A percentile compares a stretch with the other conserved stretches of the same genome.
Conservation (phyloP, 2,797 vertebrate species). For the Myiotriccus ornatus region DNA sequence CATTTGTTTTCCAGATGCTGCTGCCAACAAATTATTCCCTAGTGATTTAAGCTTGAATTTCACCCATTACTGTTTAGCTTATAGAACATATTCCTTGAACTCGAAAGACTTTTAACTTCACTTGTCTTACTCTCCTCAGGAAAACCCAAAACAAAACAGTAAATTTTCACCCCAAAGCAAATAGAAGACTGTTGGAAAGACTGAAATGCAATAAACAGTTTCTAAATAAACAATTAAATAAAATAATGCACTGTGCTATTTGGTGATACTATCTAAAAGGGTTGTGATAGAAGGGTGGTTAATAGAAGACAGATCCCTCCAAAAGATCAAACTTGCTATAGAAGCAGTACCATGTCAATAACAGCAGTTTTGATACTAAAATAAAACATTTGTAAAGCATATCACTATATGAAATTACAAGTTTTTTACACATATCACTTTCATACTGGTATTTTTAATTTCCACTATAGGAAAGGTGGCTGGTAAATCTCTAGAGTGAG, state of each 20-base stretch:
- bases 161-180: neutral
- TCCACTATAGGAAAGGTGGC: neutral
- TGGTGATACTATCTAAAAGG: neutral
- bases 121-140: neutral
- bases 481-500: neutral
- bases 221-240: neutral
- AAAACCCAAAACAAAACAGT: neutral
- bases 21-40: constrained; percentile 40
- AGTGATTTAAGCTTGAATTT: constrained; percentile 36
- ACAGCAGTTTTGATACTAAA: neutral
- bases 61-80: constrained; percentile 15
- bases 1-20: constrained; percentile 22
- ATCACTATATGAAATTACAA: neutral
- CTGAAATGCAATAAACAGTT: neutral
- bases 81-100: constrained; percentile 15
- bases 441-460: neutral
- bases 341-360: neutral
- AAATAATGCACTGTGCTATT: neutral
- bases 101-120: constrained; percentile 46
- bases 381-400: neutral
- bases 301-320: neutral
- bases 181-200: neutral
- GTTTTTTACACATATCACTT: neutral
- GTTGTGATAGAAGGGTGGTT: neutral
- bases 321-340: neutral